These are phyloP conservation scores for Pteria penguin DNA, from an alignment of 2,888 invertebrate species.

Conservation along the genomic window DNA sequence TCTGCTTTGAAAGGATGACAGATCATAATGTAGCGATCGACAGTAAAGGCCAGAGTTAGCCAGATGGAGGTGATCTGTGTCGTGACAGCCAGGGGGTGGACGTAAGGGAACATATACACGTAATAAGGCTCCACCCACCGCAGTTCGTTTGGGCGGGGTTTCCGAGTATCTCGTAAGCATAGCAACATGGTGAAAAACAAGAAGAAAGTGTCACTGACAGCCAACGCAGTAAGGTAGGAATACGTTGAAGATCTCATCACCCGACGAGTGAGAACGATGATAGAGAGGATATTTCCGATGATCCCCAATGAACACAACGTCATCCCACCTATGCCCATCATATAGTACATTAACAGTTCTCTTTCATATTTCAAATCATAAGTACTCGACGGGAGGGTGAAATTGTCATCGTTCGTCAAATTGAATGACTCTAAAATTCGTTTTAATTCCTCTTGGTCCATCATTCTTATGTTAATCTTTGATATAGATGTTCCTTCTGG, in stretches of 20 bases:
- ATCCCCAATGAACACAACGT: slow-evolving; percentile 76
- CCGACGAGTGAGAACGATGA: slow-evolving; percentile 74
- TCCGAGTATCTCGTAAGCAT: slow-evolving; percentile 70
- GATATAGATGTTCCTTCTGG: no score
- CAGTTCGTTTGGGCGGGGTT: slow-evolving; percentile 52
- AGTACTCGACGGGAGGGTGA: background rate
- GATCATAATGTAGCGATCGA: slow-evolving; percentile 80
- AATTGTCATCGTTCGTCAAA: no score
- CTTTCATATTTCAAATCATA: slow-evolving; percentile 48
- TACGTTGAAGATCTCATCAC: slow-evolving; percentile 78
- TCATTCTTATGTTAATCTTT: no score
- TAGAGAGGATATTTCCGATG: slow-evolving; percentile 76
- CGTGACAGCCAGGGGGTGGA: slow-evolving; percentile 77
- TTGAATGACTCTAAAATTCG: no score
- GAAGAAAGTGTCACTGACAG: slow-evolving; percentile 77
- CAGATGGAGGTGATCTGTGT: slow-evolving; percentile 79
- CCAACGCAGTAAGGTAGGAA: slow-evolving; percentile 77
- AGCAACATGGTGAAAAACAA: slow-evolving; percentile 73
- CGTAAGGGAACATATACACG: slow-evolving; percentile 74
- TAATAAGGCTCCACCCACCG: slow-evolving; percentile 60
- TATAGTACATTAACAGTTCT: slow-evolving; percentile 70
- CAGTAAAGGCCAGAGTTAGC: slow-evolving; percentile 79
- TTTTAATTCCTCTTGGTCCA: no score
- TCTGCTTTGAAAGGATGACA: slow-evolving; percentile 79
- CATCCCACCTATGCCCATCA: slow-evolving; percentile 77